These are phyloP conservation scores for Leptinotarsa peninsularis DNA, from an alignment of 2,888 invertebrate species.

Conservation along the genomic window DNA sequence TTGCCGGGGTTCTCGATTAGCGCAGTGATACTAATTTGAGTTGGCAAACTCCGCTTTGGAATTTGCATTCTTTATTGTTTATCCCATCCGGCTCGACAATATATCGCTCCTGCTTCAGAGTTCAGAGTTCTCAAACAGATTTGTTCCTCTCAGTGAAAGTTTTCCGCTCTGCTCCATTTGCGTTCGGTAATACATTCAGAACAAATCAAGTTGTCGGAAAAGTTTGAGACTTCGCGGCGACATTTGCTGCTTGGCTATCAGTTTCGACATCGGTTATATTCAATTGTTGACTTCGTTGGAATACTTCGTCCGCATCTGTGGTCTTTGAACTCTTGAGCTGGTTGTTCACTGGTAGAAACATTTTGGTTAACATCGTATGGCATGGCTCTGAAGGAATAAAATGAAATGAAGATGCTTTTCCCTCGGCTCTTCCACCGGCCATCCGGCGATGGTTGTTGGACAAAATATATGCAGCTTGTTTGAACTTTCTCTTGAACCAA, in stretches of 20 bases:
- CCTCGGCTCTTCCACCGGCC: no score
- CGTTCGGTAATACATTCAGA: constrained; percentile 39
- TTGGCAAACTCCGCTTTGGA: constrained; percentile 24
- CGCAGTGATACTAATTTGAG: constrained; percentile 17
- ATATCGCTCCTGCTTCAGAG: constrained; percentile 23
- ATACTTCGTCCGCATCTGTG: constrained; percentile 41
- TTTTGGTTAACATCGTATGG: no score
- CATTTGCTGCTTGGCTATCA: constrained; percentile 54
- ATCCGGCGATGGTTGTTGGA: no score
- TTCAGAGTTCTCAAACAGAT: constrained; percentile 25
- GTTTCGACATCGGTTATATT: constrained; percentile 52
- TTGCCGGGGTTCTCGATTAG: constrained; percentile 1
- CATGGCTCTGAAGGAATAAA: no score
- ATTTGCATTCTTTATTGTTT: constrained; percentile 50
- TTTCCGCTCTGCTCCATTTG: constrained; percentile 42
- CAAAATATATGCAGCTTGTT: no score
- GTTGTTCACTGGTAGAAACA: no score
- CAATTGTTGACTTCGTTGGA: constrained; percentile 40
- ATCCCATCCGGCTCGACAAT: constrained; percentile 35
- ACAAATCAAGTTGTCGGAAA: constrained; percentile 56
- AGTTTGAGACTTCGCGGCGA: constrained; percentile 57
- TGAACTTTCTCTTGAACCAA: no score
- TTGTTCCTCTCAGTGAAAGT: constrained; percentile 32
- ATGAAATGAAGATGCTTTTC: no score
- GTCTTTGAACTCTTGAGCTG: constrained; percentile 18